Conservation (phyloP, 1,140 invertebrate genomes). For the Lerema accius region DNA sequence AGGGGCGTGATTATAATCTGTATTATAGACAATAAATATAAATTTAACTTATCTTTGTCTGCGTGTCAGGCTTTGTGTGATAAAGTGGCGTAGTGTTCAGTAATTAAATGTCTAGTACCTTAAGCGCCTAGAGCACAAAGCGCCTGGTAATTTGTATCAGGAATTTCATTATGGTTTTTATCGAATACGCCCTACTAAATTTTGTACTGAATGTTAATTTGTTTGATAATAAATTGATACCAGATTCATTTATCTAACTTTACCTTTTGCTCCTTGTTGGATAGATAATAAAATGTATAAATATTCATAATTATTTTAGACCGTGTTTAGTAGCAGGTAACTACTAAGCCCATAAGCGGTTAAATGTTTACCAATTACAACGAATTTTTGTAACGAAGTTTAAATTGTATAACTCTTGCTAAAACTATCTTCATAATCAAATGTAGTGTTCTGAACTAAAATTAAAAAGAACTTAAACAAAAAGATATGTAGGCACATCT, state of each 20-base stretch:
- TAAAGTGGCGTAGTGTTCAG: conserved; percentile 21
- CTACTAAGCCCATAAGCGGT: no score
- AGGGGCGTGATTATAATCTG: conserved; percentile 20
- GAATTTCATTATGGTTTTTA: conserved; percentile 33
- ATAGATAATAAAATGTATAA: background rate
- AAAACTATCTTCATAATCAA: no score
- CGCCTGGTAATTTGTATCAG: conserved; percentile 22
- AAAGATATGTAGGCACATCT: no score
- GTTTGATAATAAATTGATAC: conserved; percentile 7
- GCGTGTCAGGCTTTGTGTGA: conserved; percentile 23
- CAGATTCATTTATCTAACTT: background rate
- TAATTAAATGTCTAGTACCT: conserved; percentile 23
- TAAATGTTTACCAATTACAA: no score
- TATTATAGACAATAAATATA: conserved; percentile 25
- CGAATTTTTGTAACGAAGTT: no score
- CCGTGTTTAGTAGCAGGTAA: no score
- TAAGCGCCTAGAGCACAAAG: conserved; percentile 19
- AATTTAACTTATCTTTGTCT: conserved; percentile 29
- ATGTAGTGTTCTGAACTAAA: no score
- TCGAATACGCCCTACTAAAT: conserved; percentile 16
- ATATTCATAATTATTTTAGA: no score
- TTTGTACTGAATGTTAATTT: conserved; percentile 23
- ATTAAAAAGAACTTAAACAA: no score
- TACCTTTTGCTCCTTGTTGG: background rate
- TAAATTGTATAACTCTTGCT: no score